Evolutionary conservation across 2,797 vertebrate species (phyloP), one percentile per base, ranked within the genome.

Genomic region (Mus spretus): DNA sequence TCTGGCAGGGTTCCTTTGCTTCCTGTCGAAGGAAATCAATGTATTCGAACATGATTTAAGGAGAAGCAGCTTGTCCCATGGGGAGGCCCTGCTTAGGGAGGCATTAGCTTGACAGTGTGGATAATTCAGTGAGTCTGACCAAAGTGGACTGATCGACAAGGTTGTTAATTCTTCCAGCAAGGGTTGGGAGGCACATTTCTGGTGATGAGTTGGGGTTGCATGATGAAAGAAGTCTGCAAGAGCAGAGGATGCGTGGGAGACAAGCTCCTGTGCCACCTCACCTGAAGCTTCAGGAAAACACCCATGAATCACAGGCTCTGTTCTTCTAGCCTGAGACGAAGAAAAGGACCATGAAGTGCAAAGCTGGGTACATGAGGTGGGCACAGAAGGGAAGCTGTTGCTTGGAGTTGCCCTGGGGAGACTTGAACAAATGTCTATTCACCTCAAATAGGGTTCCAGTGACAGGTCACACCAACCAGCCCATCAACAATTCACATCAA

Each of bases 1-100:
- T 98, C 97, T 97, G 94, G 92, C 93, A 88, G 91, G 95, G 72
- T 97, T 98, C 89, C 90, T 86, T 90, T 95, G 79, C 93, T 97
- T 88, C 90, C 95, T 55, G 50, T 96, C 94, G 90, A 96, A 97
- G 96, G 94, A 97, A 98, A 97, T 98, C 96, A 92, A 83, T 88
- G 96, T 88, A 94, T 97, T 89, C 40, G 81, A 97, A 91, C 70
- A 40, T 96, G 93, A 98, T 97, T 97, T 88, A 96, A 78, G 65
- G 86, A 93, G 97, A 65, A 47, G 65, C 84, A 85, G 67, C 91
- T 96, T 84, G 84, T 90, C 86, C 90, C 84, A 79, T 77, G 83
- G 97, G 96, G 95, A 95, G 97, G 97, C 74, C 34, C 96, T 95
- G 44, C 31, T 24, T 24, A 37, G 88, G 91, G 93, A 97, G 89